phyloP scores from a whole-genome alignment of 2,113 vertebrate genomes.

The Cyanoderma ruficeps region DNA sequence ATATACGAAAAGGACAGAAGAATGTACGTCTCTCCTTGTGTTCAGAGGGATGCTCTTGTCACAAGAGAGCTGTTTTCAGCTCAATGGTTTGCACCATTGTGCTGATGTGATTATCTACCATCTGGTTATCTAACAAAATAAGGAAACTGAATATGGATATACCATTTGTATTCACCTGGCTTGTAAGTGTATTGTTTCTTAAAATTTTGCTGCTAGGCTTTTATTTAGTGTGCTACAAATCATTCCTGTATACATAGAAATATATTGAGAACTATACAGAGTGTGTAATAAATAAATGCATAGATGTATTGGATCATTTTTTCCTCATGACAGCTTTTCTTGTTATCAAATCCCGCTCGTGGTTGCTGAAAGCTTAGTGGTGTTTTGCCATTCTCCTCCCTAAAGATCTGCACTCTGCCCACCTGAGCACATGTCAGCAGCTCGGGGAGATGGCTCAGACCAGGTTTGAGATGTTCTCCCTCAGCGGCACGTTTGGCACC shows the following conservation, averaged over 20 bases:
- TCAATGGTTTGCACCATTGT: not conserved
- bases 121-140: not conserved
- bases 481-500: slow-evolving; percentile 74
- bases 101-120: not conserved
- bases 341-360: not conserved
- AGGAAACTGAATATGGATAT: not conserved
- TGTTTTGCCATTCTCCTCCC: not conserved
- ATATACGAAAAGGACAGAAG: not conserved
- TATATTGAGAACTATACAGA: not conserved
- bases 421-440: slow-evolving; percentile 55
- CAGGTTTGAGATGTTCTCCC: slow-evolving; percentile 72
- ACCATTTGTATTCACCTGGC: not conserved
- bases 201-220: not conserved
- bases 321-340: not conserved
- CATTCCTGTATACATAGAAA: not conserved
- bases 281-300: not conserved
- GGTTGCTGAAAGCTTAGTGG: not conserved
- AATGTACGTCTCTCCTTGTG: not conserved
- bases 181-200: not conserved
- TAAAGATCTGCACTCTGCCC: slow-evolving; percentile 72
- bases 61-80: not conserved
- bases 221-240: not conserved
- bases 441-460: slow-evolving; percentile 48
- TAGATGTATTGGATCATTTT: not conserved
- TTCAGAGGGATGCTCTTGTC: not conserved